phyloP scores from a whole-genome alignment of 2,888 invertebrate species.

The Lasioglossum lativentre region DNA sequence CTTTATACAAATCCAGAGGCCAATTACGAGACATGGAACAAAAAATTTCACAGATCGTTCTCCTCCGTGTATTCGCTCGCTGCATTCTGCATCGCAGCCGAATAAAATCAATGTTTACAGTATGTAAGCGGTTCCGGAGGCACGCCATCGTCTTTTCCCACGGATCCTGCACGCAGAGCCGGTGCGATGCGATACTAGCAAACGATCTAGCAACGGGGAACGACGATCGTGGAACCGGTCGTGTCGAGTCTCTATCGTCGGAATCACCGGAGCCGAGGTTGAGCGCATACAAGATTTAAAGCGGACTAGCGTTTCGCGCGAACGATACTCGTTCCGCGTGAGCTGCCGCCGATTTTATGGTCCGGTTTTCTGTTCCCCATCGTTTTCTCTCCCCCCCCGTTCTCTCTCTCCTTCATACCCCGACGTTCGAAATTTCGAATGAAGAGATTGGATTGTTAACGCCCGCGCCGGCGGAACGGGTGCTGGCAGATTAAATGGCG shows the following conservation, averaged over 20 bases:
- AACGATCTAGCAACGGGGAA: not conserved
- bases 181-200: not conserved
- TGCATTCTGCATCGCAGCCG: not conserved
- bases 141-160: not conserved
- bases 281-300: slow-evolving; percentile 21
- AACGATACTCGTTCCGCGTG: slow-evolving; percentile 22
- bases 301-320: slow-evolving; percentile 6
- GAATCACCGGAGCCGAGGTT: not conserved
- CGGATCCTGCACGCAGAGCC: not conserved
- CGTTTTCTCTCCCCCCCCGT: not conserved
- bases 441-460: slow-evolving; percentile 28
- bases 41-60: not conserved
- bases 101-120: slow-evolving; percentile 28
- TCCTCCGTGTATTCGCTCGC: not conserved
- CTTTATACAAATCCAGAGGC: not conserved
- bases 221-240: not conserved
- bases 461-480: not conserved
- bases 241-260: not conserved
- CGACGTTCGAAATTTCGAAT: slow-evolving; percentile 27
- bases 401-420: not conserved
- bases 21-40: not conserved
- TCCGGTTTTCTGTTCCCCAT: not conserved
- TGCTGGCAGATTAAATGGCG: slow-evolving; percentile 17
- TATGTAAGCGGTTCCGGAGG: not conserved
- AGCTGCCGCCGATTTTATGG: slow-evolving; percentile 23